Conservation (phyloP, 2,113 vertebrate species). For the Paramormyrops kingsleyae region DNA sequence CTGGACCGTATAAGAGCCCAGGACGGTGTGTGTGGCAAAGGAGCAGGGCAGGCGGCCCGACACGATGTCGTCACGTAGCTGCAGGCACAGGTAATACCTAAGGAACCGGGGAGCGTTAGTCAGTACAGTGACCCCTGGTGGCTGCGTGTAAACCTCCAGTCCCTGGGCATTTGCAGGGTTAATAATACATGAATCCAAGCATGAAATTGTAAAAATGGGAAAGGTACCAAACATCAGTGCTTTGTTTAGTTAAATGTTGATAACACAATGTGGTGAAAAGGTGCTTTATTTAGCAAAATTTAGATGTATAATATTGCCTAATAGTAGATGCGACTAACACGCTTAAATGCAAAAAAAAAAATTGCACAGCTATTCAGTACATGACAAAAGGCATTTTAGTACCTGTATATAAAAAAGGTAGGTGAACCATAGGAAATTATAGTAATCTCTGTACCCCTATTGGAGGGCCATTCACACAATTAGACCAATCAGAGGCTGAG, state of each 20-base stretch:
- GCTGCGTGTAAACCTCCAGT: not conserved
- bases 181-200: not conserved
- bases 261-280: not conserved
- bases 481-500: not conserved
- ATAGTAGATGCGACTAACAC: not conserved
- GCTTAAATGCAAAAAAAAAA: not conserved
- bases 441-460: not conserved
- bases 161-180: not conserved
- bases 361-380: not conserved
- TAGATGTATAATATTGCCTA: not conserved
- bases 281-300: not conserved
- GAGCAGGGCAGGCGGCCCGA: constrained; percentile 90
- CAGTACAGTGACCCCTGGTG: not conserved
- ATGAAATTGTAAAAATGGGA: not conserved
- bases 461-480: not conserved
- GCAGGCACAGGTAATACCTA: constrained; percentile 96
- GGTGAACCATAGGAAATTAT: not conserved
- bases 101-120: not conserved
- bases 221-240: not conserved
- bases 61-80: constrained; percentile 84
- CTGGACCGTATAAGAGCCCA: constrained; percentile 90
- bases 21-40: constrained; percentile 78
- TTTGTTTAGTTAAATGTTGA: not conserved
- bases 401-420: not conserved
- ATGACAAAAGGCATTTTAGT: not conserved